Base-by-base conservation (phyloP, 35 echinoderm and acorn worm genomes). In the Ophiothrix spiculata region DNA sequence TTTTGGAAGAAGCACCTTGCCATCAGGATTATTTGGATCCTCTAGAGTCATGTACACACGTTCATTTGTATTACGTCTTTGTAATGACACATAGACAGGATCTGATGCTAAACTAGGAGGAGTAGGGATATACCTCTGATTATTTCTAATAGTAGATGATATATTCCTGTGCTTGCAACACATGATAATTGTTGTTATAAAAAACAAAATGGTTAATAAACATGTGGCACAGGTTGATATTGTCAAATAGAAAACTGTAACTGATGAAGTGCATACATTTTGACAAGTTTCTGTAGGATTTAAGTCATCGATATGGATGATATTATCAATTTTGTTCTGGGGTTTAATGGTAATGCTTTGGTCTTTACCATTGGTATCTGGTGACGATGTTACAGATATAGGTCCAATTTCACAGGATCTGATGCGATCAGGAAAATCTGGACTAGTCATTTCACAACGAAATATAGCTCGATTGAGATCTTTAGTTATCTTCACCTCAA, bases 1-100 rank as follows among this genome's bases (percentile, higher is more conserved):
- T 69, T 69, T 69, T 69, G 60, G 60, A 69, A 69, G 60, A 28
- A 69, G 60, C 2, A 69, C 60, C 60, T 69, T 69, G 17, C 60
- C 60, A 4, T 69, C 60, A 25, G 60, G 60, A 69, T 69, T 69
- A n/a, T 69, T 69, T 10, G 60, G 60, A 69, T 69, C 60, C 23
- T 69, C 60, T 2, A 69, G 23, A 69, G 60, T 69, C 60, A 69
- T 69, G 29, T 69, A 69, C 3, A 69, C 60, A 15, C 60, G 60
- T n/a, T 69, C 60, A 69, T 25, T 25, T 69, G 17, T 28, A 28
- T 25, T 15, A 69, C 60, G 60, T 69, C 60, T 69, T 25, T 69
- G 60, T n/a, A 69, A n/a, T 12, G 60, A 69, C 60, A 69, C 60
- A 69, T 69, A 69, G 29, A 12, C 60, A 25, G 60, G 60, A 15